Evolutionary conservation across 2,113 vertebrate species (phyloP), one percentile per base, ranked within the genome.

Genomic region (Neoarius graeffei): DNA sequence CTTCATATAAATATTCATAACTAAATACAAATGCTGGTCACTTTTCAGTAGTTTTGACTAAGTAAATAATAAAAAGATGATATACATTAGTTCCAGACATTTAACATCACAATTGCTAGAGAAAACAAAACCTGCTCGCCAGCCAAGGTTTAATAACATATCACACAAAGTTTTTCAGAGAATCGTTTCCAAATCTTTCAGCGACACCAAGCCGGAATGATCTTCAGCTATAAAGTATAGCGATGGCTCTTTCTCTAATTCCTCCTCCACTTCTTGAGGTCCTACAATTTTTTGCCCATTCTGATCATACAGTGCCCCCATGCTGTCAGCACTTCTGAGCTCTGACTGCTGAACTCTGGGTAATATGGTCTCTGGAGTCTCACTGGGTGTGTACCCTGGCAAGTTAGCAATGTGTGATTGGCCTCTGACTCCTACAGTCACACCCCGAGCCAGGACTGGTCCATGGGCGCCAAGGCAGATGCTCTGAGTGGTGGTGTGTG

Each of bases 401-500:
- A 93, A 91, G 84, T 81, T 92, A 87, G 60, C 82, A 13, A 91
- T 89, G 17, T 91, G 90, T 0, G 88, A 83, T 30, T 76, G 90
- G 19, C 80, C 91, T 62, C 89, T 91, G 73, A 88, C 73, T 15
- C 77, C 90, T 56, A 59, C 56, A 17, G 74, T 56, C 9, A 60
- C 88, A 0, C 89, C 91, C 25, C 90, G 89, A 54, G 93, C 84
- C 1, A 93, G 83, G 7, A 90, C 90, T 92, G 90, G 92, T 88
- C 66, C 93, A 91, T 76, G 13, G 92, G 57, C 92, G 15, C 94
- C 95, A 48, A 94, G 57, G 88, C 94, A 95, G 82, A 96, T 84
- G 2, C 96, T 97, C 91, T 96, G 94, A 0, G 91, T 96, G 90
- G 96, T 95, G 88, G 94, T 92, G 86, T 96, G 95, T n/a, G 96